Percentiles rank a stretch among this genome's conserved stretches.
Evolutionary conservation across 2,113 vertebrate genomes (phyloP).

Genomic region (Trogon melanurus): DNA sequence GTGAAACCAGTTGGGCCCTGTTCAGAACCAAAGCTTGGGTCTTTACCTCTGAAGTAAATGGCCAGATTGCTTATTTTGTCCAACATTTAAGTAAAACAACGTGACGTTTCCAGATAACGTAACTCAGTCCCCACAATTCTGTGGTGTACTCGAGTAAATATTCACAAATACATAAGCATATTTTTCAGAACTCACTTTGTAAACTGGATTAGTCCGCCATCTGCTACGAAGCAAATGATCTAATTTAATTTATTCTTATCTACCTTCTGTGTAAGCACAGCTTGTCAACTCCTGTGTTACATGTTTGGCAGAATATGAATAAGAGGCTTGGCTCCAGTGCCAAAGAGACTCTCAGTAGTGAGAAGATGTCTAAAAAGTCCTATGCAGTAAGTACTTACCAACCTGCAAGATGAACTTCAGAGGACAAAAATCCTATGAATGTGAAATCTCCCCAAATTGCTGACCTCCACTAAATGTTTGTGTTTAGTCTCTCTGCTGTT

Average conservation of each 20-base stretch:
- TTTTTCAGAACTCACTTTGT: conserved; percentile 15
- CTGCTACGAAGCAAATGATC: conserved; percentile 71
- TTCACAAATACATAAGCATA: neutral
- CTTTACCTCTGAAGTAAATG: neutral
- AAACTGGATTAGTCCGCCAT: conserved; percentile 71
- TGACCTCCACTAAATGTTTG: conserved; percentile 11
- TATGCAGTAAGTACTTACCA: neutral
- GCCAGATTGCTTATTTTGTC: neutral
- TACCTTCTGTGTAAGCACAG: conserved; percentile 73
- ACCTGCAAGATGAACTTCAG: neutral
- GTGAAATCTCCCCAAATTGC: neutral
- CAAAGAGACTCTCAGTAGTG: conserved; percentile 25
- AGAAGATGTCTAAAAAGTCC: conserved; percentile 5
- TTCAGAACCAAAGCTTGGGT: neutral
- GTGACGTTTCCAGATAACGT: neutral
- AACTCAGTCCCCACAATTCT: neutral
- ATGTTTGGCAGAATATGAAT: conserved; percentile 67
- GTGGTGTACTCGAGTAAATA: neutral
- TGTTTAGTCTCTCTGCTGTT: neutral
- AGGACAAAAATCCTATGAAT: conserved; percentile 16
- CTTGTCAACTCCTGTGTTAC: conserved; percentile 57
- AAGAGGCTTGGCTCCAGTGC: conserved; percentile 30
- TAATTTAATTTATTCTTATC: conserved; percentile 78
- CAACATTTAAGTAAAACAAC: neutral
- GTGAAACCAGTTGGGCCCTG: neutral